Evolutionary conservation across 1,140 invertebrate genomes (phyloP).

Genomic region (Copidosoma floridanum): DNA sequence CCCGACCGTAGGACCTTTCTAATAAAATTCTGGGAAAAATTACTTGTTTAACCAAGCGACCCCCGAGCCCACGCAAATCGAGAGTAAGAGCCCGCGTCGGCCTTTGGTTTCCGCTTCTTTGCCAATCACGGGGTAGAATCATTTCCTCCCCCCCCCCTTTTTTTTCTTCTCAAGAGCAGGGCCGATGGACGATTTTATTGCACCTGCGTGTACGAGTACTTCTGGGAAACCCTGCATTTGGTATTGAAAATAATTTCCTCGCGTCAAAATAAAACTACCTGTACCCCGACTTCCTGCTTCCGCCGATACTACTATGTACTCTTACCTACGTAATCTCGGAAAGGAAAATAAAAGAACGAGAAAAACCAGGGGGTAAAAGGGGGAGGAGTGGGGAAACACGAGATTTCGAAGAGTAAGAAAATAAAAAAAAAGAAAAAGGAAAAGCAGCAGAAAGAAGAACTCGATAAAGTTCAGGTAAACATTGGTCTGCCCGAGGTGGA

Average conservation of each 20-base stretch:
- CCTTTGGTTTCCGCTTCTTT: slow-evolving; percentile 7
- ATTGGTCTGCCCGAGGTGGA: slow-evolving; percentile 41
- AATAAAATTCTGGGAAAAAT: slow-evolving; percentile 47
- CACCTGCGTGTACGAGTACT: no score
- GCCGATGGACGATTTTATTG: no score
- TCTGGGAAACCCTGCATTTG: no score
- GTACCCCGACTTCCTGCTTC: no score
- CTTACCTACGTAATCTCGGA: no score
- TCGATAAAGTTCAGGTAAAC: slow-evolving; percentile 42
- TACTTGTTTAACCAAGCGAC: slow-evolving; percentile 40
- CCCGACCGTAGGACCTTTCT: slow-evolving; percentile 18
- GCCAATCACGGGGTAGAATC: slow-evolving; percentile 18
- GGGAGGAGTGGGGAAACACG: background rate
- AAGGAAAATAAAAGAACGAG: no score
- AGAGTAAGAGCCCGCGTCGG: no score
- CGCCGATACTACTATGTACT: no score
- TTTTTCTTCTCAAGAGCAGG: no score
- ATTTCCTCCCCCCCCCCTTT: background rate
- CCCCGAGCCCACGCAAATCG: no score
- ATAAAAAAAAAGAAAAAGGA: background rate
- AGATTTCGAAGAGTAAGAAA: background rate
- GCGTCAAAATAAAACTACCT: no score
- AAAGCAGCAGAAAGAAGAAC: slow-evolving; percentile 9
- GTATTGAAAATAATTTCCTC: no score
- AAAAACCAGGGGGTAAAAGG: background rate